Evolutionary conservation across 2,888 invertebrate species (phyloP), one percentile per base, ranked within the genome.

Genomic region (Apantesis nais): DNA sequence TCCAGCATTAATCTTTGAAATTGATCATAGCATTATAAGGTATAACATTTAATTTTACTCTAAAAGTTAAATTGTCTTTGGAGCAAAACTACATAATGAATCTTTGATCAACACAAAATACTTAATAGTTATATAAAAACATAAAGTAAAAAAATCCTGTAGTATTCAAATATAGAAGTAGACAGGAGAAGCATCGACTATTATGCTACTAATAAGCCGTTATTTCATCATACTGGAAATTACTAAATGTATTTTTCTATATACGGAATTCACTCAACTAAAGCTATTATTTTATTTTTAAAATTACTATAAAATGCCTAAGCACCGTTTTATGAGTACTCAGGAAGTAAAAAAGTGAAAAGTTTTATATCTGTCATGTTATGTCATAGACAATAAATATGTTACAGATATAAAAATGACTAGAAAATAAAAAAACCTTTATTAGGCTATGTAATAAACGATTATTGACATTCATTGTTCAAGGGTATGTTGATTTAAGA

Each of bases 1-100:
- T 85, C 68, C 73, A 75, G 75, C 74, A 73, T 74, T 70, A 74
- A 78, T 77, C 63, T 79, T 79, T 76, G 58, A 78, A 73, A 67
- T 77, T 70, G 29, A 71, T 74, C 52, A 62, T 72, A 70, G 61
- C 60, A 68, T 65, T 64, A 67, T 19, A 61, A 34, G 34, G 2
- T 34, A 34, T 5, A 4, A 70, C 12, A 25, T 62, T 64, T 48
- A 31, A 14, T 62, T 68, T 62, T 63, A 61, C 29, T 41, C 60
- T 63, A 71, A 63, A 60, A 62, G 55, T 55, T 39, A 68, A 60
- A 37, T 68, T 61, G n/a, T n/a, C 58, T 65, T 62, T 52, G 16
- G 48, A 67, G 52, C 67, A 44, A 52, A 52, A 55, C n/a, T 63
- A 29, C 41, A 7, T 63, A 63, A 41, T 14, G 14, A 37, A 34